Conservation (phyloP, 1,140 invertebrate species). For the Vanessa atalanta region DNA sequence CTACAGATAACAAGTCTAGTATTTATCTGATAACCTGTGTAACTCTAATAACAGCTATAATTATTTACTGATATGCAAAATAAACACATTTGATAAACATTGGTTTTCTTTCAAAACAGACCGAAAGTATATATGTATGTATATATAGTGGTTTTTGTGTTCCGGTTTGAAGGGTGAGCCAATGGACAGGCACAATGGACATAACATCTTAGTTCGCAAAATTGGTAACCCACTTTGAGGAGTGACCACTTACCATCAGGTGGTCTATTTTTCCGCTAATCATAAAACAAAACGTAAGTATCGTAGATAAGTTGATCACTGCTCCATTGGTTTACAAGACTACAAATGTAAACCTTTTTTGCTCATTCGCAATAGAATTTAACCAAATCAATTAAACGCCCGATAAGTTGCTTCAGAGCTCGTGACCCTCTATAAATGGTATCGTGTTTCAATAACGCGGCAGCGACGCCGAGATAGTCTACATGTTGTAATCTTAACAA, state of each 20-base stretch:
- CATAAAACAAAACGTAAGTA: too few relatives aligned
- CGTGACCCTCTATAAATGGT: constrained; percentile 23
- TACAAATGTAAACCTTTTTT: neutral
- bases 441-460: constrained; percentile 21
- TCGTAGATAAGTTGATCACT: too few relatives aligned
- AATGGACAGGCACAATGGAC: too few relatives aligned
- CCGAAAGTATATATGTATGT: too few relatives aligned
- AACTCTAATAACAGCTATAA: neutral
- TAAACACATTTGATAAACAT: neutral
- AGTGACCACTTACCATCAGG: too few relatives aligned
- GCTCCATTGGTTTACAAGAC: too few relatives aligned
- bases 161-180: too few relatives aligned
- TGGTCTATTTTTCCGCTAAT: too few relatives aligned
- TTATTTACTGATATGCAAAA: neutral
- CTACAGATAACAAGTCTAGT: neutral
- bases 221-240: too few relatives aligned
- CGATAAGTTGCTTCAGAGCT: constrained; percentile 19
- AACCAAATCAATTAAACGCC: neutral
- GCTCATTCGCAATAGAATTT: neutral
- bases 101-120: too few relatives aligned
- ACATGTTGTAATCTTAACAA: constrained; percentile 27
- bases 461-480: constrained; percentile 1
- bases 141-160: too few relatives aligned
- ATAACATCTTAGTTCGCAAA: too few relatives aligned
- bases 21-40: constrained; percentile 1